Evolutionary conservation across 1,140 invertebrate genomes (phyloP), one percentile per base, ranked within the genome.

Genomic region (Bombus affinis): DNA sequence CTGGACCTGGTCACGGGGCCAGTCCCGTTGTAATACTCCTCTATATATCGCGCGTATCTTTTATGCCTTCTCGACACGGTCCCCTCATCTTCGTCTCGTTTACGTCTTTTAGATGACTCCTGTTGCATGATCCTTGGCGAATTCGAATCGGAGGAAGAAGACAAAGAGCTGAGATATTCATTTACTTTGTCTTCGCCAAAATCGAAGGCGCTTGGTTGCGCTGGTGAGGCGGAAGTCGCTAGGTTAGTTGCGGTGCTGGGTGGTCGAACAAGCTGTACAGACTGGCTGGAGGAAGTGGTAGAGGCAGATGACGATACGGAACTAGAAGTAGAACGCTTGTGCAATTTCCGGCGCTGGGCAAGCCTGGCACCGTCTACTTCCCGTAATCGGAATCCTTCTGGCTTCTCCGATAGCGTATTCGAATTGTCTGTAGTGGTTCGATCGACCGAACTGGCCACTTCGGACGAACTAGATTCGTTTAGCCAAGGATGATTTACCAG

Each of bases 401-500:
- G 59, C 10, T 66, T 87, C 37, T 85, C 82, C 0, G 28, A 18
- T 44, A n/a, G 0, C 0, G 72, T 42, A 53, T 35, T 86, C 62
- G 59, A 13, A 42, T 68, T 22, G 8, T 75, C 6, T 3, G 65
- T 6, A 3, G 22, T 3, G 18, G 37, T 28, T 12, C 3, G 0
- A 8, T 81, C 65, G 13, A 12, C 32, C 2, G 47, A 76, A 32
- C 32, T 32, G 22, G 57, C 10, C 28, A 18, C 6, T 35, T 85
- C 39, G 39, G 47, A 59, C 1, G 71, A 81, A 37, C 32, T 62
- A 22, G 59, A 25, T 91, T 92, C 95, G 85, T 76, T 93, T 90
- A 98, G 82, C 98, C 98, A 98, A 12, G 96, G 94, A 91, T 97
- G 96, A 13, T 94, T 93, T 0, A 96, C 92, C 2, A 98, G 94